These are phyloP conservation scores for Champsocephalus gunnari DNA, from an alignment of 2,797 vertebrate genomes.

Conservation along the genomic window DNA sequence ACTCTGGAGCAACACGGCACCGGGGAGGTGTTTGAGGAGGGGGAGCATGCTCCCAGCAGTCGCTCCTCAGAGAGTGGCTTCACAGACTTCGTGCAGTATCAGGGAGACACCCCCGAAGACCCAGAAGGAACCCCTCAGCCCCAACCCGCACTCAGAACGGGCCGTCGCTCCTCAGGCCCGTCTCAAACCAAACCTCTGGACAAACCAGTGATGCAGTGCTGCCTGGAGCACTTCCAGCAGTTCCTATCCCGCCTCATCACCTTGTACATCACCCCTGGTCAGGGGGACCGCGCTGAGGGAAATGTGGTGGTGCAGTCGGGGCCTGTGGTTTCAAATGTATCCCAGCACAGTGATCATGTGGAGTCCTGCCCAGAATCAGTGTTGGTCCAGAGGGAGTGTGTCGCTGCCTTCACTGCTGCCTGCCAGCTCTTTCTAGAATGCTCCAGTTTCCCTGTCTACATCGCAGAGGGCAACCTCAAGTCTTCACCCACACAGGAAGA, in stretches of 20 bases:
- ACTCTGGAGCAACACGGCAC: conserved; percentile 80
- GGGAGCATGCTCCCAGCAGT: conserved; percentile 86
- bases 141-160: conserved; percentile 85
- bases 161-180: conserved; percentile 71
- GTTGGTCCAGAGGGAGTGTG: conserved; percentile 85
- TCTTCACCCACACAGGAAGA: conserved; percentile 88
- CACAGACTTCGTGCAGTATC: conserved; percentile 96
- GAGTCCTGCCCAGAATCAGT: conserved; percentile 43
- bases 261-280: conserved; percentile 88
- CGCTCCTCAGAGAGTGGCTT: conserved; percentile 93
- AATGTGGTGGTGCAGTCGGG: conserved; percentile 69
- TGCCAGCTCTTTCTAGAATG: conserved; percentile 98
- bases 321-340: conserved; percentile 73
- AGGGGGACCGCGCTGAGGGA: conserved; percentile 64
- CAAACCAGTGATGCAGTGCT: conserved; percentile 98
- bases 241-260: conserved; percentile 94
- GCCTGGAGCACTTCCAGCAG: conserved; percentile 95
- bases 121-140: conserved; percentile 78
- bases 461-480: conserved; percentile 95
- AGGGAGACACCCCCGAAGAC: conserved; percentile 87
- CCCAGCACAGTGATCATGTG: conserved; percentile 72
- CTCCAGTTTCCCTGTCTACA: conserved; percentile 98
- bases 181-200: conserved; percentile 86
- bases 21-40: conserved; percentile 90
- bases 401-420: conserved; percentile 93